These are phyloP conservation scores for Mormyrus proboscirostris DNA, from an alignment of 2,797 vertebrate species.

Conservation along the genomic window DNA sequence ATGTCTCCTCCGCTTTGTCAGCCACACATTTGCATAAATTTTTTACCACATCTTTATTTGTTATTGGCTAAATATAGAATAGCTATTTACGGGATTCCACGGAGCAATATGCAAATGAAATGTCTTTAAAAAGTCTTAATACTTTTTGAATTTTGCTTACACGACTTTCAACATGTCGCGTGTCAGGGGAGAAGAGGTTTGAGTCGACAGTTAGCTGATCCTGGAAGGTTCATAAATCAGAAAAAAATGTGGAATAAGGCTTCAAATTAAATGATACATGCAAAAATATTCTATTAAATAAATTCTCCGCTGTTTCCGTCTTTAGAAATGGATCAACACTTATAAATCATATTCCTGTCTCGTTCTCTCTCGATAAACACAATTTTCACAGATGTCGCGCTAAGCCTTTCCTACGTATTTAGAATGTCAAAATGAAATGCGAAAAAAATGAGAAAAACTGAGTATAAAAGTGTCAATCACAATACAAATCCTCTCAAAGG, in stretches of 20 bases:
- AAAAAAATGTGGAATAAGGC: neutral
- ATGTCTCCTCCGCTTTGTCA: neutral
- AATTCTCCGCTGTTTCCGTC: neutral
- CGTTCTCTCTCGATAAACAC: neutral
- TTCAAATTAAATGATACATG: neutral
- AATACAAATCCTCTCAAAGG: neutral
- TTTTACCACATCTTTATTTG: neutral
- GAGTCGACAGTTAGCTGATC: neutral
- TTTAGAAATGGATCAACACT: neutral
- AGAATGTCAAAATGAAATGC: neutral
- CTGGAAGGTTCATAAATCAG: neutral
- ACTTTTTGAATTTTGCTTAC: neutral
- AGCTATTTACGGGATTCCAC: neutral
- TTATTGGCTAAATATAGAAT: neutral
- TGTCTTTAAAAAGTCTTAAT: neutral
- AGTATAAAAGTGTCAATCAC: constrained; percentile 4
- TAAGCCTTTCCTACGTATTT: neutral
- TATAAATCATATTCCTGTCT: constrained; percentile 3
- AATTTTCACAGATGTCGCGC: constrained; percentile 13
- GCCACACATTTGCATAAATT: neutral
- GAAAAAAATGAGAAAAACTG: neutral
- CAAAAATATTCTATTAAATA: constrained; percentile 7
- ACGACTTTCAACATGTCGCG: neutral
- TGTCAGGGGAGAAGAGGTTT: neutral
- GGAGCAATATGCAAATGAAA: neutral